A percentile compares a stretch with the other conserved stretches of the same genome.
These are phyloP conservation scores for Julus scandinavius DNA, from an alignment of 2,888 invertebrate species.

Conservation along the genomic window DNA sequence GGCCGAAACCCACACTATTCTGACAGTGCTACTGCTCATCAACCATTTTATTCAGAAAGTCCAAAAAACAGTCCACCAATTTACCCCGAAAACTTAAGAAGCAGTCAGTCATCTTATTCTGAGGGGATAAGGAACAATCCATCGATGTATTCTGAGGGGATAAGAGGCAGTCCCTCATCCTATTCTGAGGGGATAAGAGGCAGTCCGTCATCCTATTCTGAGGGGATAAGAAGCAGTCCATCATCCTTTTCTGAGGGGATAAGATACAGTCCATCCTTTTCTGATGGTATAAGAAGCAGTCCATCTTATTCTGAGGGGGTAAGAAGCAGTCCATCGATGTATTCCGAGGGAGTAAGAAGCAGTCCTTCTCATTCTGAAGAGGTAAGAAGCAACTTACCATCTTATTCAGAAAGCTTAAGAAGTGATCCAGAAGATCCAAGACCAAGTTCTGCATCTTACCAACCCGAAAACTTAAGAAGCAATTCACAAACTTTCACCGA, in stretches of 20 bases:
- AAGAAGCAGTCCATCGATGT: neutral
- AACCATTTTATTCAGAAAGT: neutral
- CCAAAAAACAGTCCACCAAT: neutral
- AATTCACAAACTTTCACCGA: neutral
- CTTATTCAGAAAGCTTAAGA: neutral
- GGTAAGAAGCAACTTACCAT: neutral
- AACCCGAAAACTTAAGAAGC: neutral
- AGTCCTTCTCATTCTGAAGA: neutral
- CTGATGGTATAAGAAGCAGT: neutral
- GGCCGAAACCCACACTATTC: neutral
- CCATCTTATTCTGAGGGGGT: neutral
- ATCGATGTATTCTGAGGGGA: neutral
- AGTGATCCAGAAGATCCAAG: too few species aligned
- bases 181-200: neutral
- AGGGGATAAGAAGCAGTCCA: neutral
- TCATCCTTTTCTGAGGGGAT: neutral
- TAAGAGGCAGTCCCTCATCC: neutral
- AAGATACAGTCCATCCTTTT: neutral
- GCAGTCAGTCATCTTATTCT: neutral
- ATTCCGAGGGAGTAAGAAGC: neutral
- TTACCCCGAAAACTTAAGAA: neutral
- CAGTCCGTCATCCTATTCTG: neutral
- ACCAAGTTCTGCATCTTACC: too few species aligned
- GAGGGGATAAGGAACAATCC: neutral
- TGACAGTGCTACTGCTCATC: neutral